Base-by-base conservation (phyloP, 2,113 vertebrate genomes). In the Melozone crissalis region DNA sequence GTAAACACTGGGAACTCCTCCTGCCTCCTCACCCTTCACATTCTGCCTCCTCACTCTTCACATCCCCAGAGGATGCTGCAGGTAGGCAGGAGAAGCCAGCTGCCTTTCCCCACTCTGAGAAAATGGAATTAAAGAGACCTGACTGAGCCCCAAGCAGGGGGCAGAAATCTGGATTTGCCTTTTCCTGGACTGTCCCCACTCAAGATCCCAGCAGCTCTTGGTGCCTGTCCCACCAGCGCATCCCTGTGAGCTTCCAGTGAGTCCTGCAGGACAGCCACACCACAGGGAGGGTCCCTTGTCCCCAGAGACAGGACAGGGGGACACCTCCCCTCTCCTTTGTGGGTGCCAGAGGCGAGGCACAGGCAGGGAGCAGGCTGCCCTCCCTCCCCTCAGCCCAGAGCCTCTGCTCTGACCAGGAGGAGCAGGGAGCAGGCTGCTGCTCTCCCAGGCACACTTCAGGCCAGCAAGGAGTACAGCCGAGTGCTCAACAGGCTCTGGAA, bases 401-500 rank as follows among this genome's bases (percentile, higher is more conserved):
- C 49, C 61, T 57, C 57, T 55, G 73, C 73, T 31, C 76, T 46
- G 73, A 10, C 43, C 35, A 63, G 0, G 65, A 66, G 47, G 14
- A 72, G 51, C n/a, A 41, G 62, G 39, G 24, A 85, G 77, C 74
- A 79, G 62, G 44, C 4, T 1, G 55, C 49, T 23, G 80, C 67
- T 84, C 79, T 49, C 55, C 80, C 2, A 6, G 68, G 47, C 76
- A 57, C 93, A 54, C 91, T 84, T 84, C 91, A 91, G 24, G 2
- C 58, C 1, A 0, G 84, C 7, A 28, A 94, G 88, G 84, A 81
- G 90, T 31, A 80, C 54, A 61, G 83, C 73, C 59, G 1, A 82
- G 77, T 78, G 66, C 89, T 94, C 93, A 82, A 81, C 95, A 79
- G 91, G 80, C 93, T 92, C 81, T 91, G 91, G 77, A 89, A 92